Conservation (phyloP, 2,888 invertebrate genomes). For the Emmelina monodactyla region DNA sequence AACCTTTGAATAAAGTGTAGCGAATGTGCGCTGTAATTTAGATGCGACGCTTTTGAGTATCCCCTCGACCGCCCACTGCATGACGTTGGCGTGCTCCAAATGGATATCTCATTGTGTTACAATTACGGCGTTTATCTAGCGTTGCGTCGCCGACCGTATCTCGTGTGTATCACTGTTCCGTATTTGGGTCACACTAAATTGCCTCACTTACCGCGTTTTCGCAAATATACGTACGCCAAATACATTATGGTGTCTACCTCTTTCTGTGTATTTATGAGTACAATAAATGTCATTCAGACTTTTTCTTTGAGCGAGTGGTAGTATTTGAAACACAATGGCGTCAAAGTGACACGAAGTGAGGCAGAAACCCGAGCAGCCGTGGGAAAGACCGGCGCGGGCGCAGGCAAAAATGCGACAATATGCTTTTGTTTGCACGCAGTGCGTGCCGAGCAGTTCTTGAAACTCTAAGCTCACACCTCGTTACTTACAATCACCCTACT, state of each 20-base stretch:
- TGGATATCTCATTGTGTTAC: slow-evolving; percentile 43
- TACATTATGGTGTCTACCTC: no score
- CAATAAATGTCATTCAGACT: slow-evolving; percentile 9
- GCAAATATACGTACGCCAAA: no score
- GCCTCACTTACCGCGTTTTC: slow-evolving; percentile 30
- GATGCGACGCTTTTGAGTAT: slow-evolving; percentile 10
- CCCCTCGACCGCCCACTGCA: slow-evolving; percentile 25
- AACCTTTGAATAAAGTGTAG: background rate
- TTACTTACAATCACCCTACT: slow-evolving; percentile 7
- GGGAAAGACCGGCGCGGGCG: slow-evolving; percentile 40
- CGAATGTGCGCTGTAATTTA: background rate
- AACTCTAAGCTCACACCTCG: slow-evolving; percentile 4
- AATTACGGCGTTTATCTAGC: slow-evolving; percentile 32
- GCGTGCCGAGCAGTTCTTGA: slow-evolving; percentile 15
- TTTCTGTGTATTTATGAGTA: no score
- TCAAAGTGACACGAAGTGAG: slow-evolving; percentile 17
- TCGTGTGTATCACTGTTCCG: slow-evolving; percentile 21
- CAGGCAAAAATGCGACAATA: slow-evolving; percentile 47
- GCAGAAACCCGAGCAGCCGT: background rate
- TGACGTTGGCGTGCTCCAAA: slow-evolving; percentile 37
- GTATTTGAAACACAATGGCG: slow-evolving; percentile 18
- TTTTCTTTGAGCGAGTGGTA: slow-evolving; percentile 3
- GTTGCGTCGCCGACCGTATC: slow-evolving; percentile 24
- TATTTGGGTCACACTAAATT: slow-evolving; percentile 36
- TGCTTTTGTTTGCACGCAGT: slow-evolving; percentile 30